These are phyloP conservation scores for Cololabis saira DNA, from an alignment of 2,113 vertebrate genomes.

Conservation along the genomic window DNA sequence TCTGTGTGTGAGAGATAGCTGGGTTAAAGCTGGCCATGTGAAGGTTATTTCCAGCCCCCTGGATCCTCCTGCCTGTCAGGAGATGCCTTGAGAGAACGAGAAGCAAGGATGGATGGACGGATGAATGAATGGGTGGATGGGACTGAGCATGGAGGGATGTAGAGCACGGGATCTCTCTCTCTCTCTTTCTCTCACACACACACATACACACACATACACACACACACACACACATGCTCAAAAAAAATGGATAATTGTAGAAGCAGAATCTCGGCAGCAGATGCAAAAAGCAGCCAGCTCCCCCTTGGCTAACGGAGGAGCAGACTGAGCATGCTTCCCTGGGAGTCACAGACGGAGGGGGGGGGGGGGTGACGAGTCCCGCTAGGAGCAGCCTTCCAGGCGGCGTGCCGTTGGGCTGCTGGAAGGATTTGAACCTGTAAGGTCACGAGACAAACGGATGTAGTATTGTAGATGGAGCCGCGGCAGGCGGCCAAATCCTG, in stretches of 20 bases:
- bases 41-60: slow-evolving; percentile 85
- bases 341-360: slow-evolving; percentile 51
- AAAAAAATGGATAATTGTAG: background rate
- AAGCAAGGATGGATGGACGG: slow-evolving; percentile 53
- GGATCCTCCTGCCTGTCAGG: slow-evolving; percentile 71
- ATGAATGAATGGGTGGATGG: slow-evolving; percentile 23
- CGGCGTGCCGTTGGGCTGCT: slow-evolving; percentile 26
- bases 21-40: slow-evolving; percentile 80
- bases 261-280: background rate
- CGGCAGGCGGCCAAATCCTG: slow-evolving; percentile 44
- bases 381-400: slow-evolving; percentile 53
- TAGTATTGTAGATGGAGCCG: slow-evolving; percentile 44
- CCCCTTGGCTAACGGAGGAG: slow-evolving; percentile 52
- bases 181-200: background rate
- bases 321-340: slow-evolving; percentile 54
- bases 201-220: slow-evolving; percentile 39
- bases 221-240: slow-evolving; percentile 43
- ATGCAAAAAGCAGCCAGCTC: slow-evolving; percentile 53
- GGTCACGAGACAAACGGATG: slow-evolving; percentile 62
- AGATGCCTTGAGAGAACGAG: slow-evolving; percentile 51
- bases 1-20: slow-evolving; percentile 70
- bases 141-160: slow-evolving; percentile 28
- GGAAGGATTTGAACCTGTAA: slow-evolving; percentile 66
- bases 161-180: background rate
- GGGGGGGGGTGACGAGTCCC: slow-evolving; percentile 45